Base-by-base conservation (phyloP, 1,140 invertebrate genomes). In the Neuroterus valhalla region DNA sequence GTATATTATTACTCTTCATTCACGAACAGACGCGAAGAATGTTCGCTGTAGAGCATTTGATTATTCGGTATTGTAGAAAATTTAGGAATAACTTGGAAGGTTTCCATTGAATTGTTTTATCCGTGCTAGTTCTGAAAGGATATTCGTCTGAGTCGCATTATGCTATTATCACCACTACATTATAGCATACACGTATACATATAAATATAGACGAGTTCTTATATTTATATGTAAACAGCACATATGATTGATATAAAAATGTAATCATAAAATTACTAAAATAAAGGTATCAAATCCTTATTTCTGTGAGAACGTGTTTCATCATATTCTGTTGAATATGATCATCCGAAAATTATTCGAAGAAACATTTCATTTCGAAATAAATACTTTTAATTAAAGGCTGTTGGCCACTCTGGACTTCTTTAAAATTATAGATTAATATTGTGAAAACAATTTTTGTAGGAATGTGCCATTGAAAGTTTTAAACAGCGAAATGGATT, bases 181-280 rank as follows among this genome's bases (percentile, higher is more conserved):
- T 76, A 70, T 75, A 75, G 70, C 43, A 19, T 42, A 52, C 23
- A 31, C 26, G 23, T 43, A 12, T 17, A 31, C 31, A 42, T 44
- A 72, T 72, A 50, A 55, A 73, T 68, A 68, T 44, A 44, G 44
- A 68, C 17, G 26, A 23, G 11, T 15, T 2, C 11, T 14, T 55
- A 55, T 55, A 55, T 55, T 55, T 55, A 55, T 55, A 55, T 55
- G 52, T 55, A 31, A 55, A 55, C 23, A 2, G 14, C 23, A 21
- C 19, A 23, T 55, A 55, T 55, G 52, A 55, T 55, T 55, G 52
- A 55, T 55, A 55, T 55, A 55, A 42, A 77, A 71, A 78, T 79
- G 78, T 81, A 79, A 79, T 74, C 70, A 72, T 73, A 74, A 45
- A 78, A 70, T 81, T 74, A 78, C 50, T 75, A 79, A 73, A 82